These are phyloP conservation scores for Phylloscopus trochilus DNA, from an alignment of 2,113 vertebrate genomes.

Conservation along the genomic window DNA sequence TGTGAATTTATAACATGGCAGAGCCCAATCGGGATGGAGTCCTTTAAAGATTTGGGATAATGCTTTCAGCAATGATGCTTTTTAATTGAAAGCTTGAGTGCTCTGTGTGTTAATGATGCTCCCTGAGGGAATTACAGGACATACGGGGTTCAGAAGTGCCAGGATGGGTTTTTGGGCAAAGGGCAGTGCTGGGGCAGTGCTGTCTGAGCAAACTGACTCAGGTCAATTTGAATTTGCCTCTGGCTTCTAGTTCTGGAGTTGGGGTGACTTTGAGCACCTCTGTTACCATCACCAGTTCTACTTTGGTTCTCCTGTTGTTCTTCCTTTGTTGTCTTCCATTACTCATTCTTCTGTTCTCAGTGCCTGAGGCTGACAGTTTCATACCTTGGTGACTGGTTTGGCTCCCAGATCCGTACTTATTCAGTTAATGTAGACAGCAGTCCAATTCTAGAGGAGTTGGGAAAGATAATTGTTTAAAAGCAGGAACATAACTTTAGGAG, in stretches of 20 bases:
- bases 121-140: neutral
- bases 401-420: neutral
- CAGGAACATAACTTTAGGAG: neutral
- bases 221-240: neutral
- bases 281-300: neutral
- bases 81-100: neutral
- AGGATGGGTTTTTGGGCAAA: neutral
- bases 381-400: neutral
- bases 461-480: neutral
- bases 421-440: neutral
- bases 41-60: neutral
- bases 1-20: neutral
- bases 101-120: neutral
- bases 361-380: neutral
- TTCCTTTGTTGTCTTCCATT: neutral
- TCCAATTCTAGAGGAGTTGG: neutral
- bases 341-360: neutral
- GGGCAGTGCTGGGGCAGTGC: neutral
- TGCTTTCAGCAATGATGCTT: neutral
- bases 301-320: neutral
- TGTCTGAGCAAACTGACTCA: neutral
- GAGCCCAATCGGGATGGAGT: rapidly evolving
- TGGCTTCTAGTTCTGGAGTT: neutral
- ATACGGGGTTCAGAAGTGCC: neutral
- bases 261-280: neutral